phyloP scores from a whole-genome alignment of 2,888 invertebrate genomes.

The Malachius bipustulatus region DNA sequence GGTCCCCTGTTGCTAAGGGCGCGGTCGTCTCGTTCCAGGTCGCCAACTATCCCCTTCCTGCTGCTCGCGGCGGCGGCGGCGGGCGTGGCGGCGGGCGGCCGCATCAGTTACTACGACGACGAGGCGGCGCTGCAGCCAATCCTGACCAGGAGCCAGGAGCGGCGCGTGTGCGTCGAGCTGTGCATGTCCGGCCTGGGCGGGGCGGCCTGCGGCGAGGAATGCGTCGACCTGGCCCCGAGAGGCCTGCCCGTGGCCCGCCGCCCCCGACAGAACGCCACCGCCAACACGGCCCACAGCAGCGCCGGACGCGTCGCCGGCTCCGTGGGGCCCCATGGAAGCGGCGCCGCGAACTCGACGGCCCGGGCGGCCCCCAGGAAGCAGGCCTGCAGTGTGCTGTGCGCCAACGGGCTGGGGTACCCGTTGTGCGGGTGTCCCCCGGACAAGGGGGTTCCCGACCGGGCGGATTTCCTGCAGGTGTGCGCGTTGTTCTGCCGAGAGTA shows the following conservation, averaged over 20 bases:
- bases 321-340: slow-evolving; percentile 19
- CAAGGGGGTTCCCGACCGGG: slow-evolving; percentile 12
- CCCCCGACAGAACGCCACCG: slow-evolving; percentile 21
- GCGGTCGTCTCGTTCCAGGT: too few relatives aligned
- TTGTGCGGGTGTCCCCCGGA: slow-evolving; percentile 46
- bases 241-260: slow-evolving; percentile 30
- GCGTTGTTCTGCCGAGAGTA: slow-evolving; percentile 39
- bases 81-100: slow-evolving; percentile 25
- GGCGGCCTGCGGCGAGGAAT: slow-evolving; percentile 41
- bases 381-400: slow-evolving; percentile 50
- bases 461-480: slow-evolving; percentile 41
- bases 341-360: slow-evolving; percentile 11
- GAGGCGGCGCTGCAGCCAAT: slow-evolving; percentile 30
- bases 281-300: slow-evolving; percentile 6
- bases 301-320: slow-evolving; percentile 17
- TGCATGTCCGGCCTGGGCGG: slow-evolving; percentile 42
- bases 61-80: slow-evolving; percentile 16
- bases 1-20: too few relatives aligned
- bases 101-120: slow-evolving; percentile 26
- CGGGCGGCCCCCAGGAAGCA: slow-evolving; percentile 33
- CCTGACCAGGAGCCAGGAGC: slow-evolving; percentile 27
- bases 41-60: slow-evolving; percentile 10
- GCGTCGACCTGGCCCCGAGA: slow-evolving; percentile 41
- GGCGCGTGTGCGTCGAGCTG: slow-evolving; percentile 36
- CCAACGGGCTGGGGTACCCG: slow-evolving; percentile 46